phyloP scores from a whole-genome alignment of 2,888 invertebrate species.

The Pristionchus arcanus region DNA sequence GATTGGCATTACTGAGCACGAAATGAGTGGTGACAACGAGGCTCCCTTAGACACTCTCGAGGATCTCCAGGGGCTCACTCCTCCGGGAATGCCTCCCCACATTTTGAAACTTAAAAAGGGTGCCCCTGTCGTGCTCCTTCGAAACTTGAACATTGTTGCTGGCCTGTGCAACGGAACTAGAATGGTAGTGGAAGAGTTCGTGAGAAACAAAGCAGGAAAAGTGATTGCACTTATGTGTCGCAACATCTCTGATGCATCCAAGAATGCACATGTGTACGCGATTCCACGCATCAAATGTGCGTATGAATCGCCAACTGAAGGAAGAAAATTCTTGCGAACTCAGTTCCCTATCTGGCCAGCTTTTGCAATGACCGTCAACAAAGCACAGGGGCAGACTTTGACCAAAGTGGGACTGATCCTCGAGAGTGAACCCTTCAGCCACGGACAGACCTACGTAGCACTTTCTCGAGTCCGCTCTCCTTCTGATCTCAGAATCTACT shows the following conservation, averaged over 20 bases:
- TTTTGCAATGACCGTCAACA: background rate
- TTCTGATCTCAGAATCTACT: conserved; percentile 34
- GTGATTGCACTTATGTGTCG: background rate
- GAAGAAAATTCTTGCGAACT: background rate
- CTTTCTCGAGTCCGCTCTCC: conserved; percentile 59
- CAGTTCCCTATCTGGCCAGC: conserved; percentile 31
- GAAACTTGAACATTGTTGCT: conserved; percentile 61
- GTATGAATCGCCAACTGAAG: background rate
- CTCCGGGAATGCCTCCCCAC: conserved; percentile 59
- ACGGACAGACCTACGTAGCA: conserved; percentile 68
- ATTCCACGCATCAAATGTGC: conserved; percentile 3
- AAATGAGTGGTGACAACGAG: background rate
- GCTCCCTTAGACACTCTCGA: conserved; percentile 43
- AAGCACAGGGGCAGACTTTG: no score
- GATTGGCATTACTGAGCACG: background rate
- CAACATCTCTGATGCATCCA: background rate
- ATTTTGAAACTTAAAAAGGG: conserved; percentile 58
- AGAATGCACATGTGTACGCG: background rate
- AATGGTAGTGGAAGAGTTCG: conserved; percentile 57
- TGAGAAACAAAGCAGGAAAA: conserved; percentile 20
- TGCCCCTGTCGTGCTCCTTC: conserved; percentile 60
- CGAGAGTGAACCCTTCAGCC: conserved; percentile 56
- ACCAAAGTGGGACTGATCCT: no score
- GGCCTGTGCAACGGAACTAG: conserved; percentile 66
- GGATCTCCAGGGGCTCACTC: conserved; percentile 53